A percentile compares a stretch with the other conserved stretches of the same genome.
Evolutionary conservation across 1,140 invertebrate genomes (phyloP).

Genomic region (Anoplolepis gracilipes): DNA sequence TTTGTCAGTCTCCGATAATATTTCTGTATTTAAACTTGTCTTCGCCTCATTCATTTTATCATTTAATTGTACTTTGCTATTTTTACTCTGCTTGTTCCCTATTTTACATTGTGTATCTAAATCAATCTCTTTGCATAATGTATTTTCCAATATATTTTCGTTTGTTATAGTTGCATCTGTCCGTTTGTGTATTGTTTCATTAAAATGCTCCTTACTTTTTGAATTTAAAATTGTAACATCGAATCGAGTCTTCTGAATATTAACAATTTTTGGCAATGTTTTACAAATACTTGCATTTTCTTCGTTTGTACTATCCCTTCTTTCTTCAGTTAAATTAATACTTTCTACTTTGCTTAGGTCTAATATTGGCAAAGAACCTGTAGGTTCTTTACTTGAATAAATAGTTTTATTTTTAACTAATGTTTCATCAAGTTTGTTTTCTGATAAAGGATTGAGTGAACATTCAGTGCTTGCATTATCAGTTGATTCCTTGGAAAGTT

Average conservation of each 20-base stretch:
- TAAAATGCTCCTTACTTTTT: not conserved
- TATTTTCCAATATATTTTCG: not conserved
- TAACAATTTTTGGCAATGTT: conserved; percentile 33
- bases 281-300: not conserved
- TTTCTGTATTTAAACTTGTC: too few relatives aligned
- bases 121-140: not conserved
- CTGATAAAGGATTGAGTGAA: not conserved
- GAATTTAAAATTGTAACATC: conserved; percentile 17
- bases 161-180: not conserved
- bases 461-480: not conserved
- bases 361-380: not conserved
- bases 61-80: not conserved
- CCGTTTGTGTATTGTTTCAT: not conserved
- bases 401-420: not conserved
- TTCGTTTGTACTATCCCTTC: not conserved
- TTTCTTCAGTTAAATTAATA: not conserved
- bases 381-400: not conserved
- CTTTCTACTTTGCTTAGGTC: not conserved
- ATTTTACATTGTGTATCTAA: not conserved
- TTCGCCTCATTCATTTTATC: not conserved
- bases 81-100: not conserved
- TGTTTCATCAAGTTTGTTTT: conserved; percentile 3
- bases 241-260: conserved; percentile 52
- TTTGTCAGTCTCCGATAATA: not conserved
- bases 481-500: conserved; percentile 3